A percentile compares a stretch with the other conserved stretches of the same genome.
These are phyloP conservation scores for Mobula hypostoma DNA, from an alignment of 2,113 vertebrate species.

Conservation along the genomic window DNA sequence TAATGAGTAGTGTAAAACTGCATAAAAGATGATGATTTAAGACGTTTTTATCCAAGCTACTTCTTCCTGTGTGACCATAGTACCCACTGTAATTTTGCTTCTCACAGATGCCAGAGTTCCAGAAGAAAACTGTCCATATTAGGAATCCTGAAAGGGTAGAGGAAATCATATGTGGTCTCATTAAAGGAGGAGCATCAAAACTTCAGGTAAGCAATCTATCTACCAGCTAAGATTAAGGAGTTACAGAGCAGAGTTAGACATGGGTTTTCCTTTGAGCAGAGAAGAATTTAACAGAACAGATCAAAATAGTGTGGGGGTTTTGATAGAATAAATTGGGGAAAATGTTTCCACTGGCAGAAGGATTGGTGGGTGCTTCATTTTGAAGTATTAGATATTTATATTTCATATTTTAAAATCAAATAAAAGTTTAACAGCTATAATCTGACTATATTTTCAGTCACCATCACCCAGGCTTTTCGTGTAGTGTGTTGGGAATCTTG, in stretches of 20 bases:
- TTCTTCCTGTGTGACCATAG: not conserved
- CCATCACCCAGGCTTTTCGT: not conserved
- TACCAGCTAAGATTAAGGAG: not conserved
- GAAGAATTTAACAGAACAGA: no score
- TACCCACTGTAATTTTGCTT: not conserved
- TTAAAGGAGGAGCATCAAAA: conserved; percentile 89
- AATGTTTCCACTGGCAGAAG: no score
- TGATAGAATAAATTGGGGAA: no score
- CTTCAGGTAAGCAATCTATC: conserved; percentile 70
- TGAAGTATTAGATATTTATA: not conserved
- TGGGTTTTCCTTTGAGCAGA: no score
- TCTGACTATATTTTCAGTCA: not conserved
- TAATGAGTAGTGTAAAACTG: not conserved
- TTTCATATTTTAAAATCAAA: not conserved
- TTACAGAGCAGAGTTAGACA: not conserved
- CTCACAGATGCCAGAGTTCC: conserved; percentile 91
- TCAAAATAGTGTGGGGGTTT: no score
- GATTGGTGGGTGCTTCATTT: not conserved
- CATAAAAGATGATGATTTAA: not conserved
- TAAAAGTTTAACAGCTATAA: not conserved
- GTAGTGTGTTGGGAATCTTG: not conserved
- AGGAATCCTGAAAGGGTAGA: conserved; percentile 83
- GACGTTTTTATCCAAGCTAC: not conserved
- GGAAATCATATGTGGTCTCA: conserved; percentile 89
- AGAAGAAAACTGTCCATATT: conserved; percentile 85